Conservation (phyloP, 2,797 vertebrate species). For the Clarias platycephalus region DNA sequence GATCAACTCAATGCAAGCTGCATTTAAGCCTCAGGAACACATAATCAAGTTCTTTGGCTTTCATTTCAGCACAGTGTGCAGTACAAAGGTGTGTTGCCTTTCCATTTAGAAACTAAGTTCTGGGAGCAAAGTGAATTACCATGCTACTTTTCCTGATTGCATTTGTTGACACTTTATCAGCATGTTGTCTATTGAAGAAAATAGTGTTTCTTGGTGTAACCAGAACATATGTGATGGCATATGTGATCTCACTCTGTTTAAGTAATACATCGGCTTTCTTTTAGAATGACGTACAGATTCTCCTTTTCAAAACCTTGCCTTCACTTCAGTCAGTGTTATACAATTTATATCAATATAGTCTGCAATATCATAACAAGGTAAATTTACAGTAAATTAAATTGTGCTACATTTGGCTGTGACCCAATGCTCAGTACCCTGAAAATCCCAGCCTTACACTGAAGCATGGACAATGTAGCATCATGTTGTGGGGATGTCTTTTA, state of each 20-base stretch:
- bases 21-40: conserved; percentile 56
- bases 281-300: not conserved
- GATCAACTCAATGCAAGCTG: conserved; percentile 74
- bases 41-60: conserved; percentile 54
- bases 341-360: not conserved
- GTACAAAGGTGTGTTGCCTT: conserved; percentile 34
- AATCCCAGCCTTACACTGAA: not conserved
- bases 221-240: not conserved
- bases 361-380: not conserved
- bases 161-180: conserved; percentile 26
- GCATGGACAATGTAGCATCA: not conserved
- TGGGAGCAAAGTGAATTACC: not conserved
- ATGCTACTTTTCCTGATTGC: not conserved
- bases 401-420: not conserved
- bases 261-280: not conserved
- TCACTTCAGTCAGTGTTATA: not conserved
- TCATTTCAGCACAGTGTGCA: conserved; percentile 42
- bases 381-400: not conserved
- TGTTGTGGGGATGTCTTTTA: not conserved
- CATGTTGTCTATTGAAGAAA: not conserved
- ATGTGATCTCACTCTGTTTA: not conserved
- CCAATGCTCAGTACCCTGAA: not conserved
- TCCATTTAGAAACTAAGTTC: conserved; percentile 20
- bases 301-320: not conserved
- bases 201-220: not conserved